These are phyloP conservation scores for Trachythela sp. DNA, from an alignment of 64 coral and sea anemone species.

Conservation along the genomic window DNA sequence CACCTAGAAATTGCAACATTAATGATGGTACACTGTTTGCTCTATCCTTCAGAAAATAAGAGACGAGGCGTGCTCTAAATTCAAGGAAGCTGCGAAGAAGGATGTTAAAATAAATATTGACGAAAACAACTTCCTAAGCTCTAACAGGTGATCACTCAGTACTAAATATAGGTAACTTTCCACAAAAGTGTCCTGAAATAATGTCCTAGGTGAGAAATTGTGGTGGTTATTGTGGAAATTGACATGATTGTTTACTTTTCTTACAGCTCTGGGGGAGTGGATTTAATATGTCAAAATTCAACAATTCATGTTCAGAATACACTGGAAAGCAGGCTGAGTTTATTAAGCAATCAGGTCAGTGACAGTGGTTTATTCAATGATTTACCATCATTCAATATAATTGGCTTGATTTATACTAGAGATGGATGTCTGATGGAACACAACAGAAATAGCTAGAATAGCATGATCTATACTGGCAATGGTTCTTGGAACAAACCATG, in stretches of 20 bases:
- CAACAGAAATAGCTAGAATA: too few relatives aligned
- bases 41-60: constrained; percentile 37
- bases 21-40: neutral
- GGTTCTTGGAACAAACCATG: too few relatives aligned
- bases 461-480: too few relatives aligned
- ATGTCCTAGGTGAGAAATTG: too few relatives aligned
- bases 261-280: constrained; percentile 85
- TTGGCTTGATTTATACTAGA: too few relatives aligned
- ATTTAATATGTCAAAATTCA: constrained; percentile 66
- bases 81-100: constrained; percentile 81
- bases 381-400: neutral
- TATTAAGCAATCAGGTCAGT: constrained; percentile 78
- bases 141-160: constrained; percentile 86
- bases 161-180: too few relatives aligned
- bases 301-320: constrained; percentile 93
- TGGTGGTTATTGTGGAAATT: too few relatives aligned
- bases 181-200: too few relatives aligned
- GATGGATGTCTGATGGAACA: too few relatives aligned
- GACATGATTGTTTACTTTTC: neutral
- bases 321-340: constrained; percentile 74
- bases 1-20: too few relatives aligned
- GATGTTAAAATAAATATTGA: constrained; percentile 61
- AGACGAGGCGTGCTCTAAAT: constrained; percentile 55
- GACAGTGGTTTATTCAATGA: neutral
- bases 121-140: constrained; percentile 74